Evolutionary conservation across 1,140 invertebrate species (phyloP).

Genomic region (Pantala flavescens): DNA sequence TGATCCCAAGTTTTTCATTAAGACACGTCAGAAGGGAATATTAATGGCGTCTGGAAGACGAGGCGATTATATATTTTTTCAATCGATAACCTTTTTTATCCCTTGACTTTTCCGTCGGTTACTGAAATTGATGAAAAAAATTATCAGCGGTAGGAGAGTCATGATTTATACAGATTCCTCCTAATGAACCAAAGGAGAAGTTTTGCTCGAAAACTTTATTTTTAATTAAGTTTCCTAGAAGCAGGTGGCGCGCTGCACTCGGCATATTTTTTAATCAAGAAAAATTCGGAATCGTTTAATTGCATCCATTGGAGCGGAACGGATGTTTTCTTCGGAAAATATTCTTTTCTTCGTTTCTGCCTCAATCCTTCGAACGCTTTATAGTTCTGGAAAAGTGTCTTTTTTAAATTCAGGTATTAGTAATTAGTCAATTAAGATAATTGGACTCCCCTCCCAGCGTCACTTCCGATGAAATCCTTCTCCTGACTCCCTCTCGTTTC

Average conservation of each 20-base stretch:
- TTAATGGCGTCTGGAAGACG: slow-evolving; percentile 4
- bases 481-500: neutral
- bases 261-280: neutral
- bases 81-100: neutral
- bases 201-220: neutral
- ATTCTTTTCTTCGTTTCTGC: neutral
- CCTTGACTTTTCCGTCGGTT: neutral
- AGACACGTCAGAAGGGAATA: neutral
- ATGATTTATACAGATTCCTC: neutral
- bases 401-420: neutral
- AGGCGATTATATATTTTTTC: neutral
- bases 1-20: neutral
- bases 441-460: neutral
- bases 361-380: neutral
- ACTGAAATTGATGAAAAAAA: neutral
- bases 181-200: neutral
- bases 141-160: neutral
- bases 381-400: neutral
- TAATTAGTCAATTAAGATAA: slow-evolving; percentile 5
- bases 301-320: neutral
- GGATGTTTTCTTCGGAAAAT: neutral
- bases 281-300: neutral
- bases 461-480: neutral
- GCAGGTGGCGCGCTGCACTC: neutral
- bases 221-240: neutral